Evolutionary conservation across 92 coral and sea anemone genomes (phyloP).

Genomic region (Pocillopora meandrina): DNA sequence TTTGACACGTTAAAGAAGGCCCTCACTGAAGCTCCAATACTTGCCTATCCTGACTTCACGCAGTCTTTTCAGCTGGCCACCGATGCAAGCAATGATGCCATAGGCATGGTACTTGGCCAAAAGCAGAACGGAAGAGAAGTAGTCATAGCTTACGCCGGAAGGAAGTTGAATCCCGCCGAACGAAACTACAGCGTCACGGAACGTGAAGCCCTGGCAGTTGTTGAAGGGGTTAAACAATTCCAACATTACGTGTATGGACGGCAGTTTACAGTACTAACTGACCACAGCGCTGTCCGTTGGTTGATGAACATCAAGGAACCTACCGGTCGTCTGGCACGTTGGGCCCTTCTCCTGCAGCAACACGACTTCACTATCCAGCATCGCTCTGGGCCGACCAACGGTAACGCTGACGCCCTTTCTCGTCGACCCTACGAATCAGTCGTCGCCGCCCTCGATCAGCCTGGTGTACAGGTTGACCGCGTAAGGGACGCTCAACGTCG

Average conservation of each 20-base stretch:
- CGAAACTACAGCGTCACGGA: constrained; percentile 35
- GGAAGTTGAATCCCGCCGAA: constrained; percentile 27
- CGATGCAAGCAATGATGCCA: constrained; percentile 37
- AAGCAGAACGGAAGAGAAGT: constrained; percentile 28
- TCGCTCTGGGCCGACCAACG: constrained; percentile 9
- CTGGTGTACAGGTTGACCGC: too few relatives aligned
- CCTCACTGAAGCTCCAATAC: constrained; percentile 30
- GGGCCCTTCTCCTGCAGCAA: constrained; percentile 40
- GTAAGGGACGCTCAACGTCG: too few relatives aligned
- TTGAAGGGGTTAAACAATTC: constrained; percentile 42
- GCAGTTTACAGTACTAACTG: constrained; percentile 33
- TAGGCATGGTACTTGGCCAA: constrained; percentile 36
- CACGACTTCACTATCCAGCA: constrained; percentile 29
- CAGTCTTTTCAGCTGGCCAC: constrained; percentile 23
- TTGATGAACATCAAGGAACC: constrained; percentile 46
- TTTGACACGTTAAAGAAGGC: constrained; percentile 42
- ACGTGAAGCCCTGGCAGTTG: constrained; percentile 44
- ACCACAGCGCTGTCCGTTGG: constrained; percentile 58
- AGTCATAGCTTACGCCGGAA: constrained; percentile 36
- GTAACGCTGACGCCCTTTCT: constrained; percentile 29
- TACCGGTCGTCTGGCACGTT: constrained; percentile 37
- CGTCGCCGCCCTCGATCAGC: not conserved
- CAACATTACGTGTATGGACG: constrained; percentile 51
- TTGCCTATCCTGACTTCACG: constrained; percentile 27
- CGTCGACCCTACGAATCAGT: not conserved